Percentiles rank a stretch among this genome's conserved stretches.
Conservation (phyloP, 2,797 vertebrate genomes). For the Acanthornis magna region DNA sequence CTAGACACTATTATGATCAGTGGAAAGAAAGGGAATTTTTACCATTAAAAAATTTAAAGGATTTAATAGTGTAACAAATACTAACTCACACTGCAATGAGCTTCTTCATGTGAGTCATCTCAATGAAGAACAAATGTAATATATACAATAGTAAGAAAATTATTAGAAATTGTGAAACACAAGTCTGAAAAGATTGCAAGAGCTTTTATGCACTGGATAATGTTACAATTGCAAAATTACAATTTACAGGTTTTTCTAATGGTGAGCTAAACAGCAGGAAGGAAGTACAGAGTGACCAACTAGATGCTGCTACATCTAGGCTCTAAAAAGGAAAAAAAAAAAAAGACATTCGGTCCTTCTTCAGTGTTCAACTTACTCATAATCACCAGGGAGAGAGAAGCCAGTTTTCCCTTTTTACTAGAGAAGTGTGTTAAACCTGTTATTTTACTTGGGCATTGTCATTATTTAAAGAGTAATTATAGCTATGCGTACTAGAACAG, state of each 20-base stretch:
- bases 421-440: neutral
- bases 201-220: neutral
- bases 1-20: neutral
- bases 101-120: neutral
- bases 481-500: constrained; percentile 3
- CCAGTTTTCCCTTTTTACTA: neutral
- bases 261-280: neutral
- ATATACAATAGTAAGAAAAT: neutral
- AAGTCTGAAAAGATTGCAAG: neutral
- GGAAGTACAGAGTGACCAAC: neutral
- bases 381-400: neutral
- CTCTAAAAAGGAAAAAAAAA: neutral
- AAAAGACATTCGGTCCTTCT: neutral
- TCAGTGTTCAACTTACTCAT: neutral
- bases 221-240: neutral
- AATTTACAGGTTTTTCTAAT: neutral
- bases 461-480: constrained; percentile 63
- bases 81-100: neutral
- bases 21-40: neutral
- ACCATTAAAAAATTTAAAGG: neutral
- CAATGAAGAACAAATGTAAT: neutral
- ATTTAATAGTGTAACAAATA: neutral
- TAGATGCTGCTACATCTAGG: neutral
- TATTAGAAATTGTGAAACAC: neutral
- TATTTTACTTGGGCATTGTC: constrained; percentile 52